Evolutionary conservation across 2,797 vertebrate genomes (phyloP).

Genomic region (Babyrousa celebensis): DNA sequence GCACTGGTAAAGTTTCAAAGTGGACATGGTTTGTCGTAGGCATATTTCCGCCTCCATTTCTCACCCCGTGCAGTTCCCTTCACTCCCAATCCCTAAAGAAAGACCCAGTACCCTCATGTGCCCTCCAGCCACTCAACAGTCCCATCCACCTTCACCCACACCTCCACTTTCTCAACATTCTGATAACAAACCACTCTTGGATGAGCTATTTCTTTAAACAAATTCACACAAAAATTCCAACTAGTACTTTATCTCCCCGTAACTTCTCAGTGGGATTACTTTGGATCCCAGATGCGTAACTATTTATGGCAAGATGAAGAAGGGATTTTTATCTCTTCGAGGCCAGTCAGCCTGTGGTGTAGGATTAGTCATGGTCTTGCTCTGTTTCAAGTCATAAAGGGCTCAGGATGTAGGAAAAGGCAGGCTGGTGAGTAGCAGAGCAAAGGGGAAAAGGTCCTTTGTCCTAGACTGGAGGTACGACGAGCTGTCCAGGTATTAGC

Average conservation of each 20-base stretch:
- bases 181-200: background rate
- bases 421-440: background rate
- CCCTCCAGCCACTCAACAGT: background rate
- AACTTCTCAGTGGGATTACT: constrained; percentile 37
- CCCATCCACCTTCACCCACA: background rate
- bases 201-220: constrained; percentile 51
- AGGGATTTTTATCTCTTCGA: constrained; percentile 63
- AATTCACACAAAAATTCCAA: constrained; percentile 42
- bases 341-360: background rate
- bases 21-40: background rate
- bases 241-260: constrained; percentile 21
- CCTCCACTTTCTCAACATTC: background rate
- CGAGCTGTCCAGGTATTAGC: too few relatives aligned
- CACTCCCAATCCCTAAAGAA: background rate
- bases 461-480: background rate
- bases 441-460: background rate
- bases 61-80: background rate
- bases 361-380: constrained; percentile 50
- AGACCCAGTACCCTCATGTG: background rate
- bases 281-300: constrained; percentile 60
- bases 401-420: background rate
- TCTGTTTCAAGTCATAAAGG: constrained; percentile 13
- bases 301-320: constrained; percentile 65
- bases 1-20: background rate
- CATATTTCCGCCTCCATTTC: background rate